Conservation (phyloP, 2,888 invertebrate species). For the Nemurella pictetii region DNA sequence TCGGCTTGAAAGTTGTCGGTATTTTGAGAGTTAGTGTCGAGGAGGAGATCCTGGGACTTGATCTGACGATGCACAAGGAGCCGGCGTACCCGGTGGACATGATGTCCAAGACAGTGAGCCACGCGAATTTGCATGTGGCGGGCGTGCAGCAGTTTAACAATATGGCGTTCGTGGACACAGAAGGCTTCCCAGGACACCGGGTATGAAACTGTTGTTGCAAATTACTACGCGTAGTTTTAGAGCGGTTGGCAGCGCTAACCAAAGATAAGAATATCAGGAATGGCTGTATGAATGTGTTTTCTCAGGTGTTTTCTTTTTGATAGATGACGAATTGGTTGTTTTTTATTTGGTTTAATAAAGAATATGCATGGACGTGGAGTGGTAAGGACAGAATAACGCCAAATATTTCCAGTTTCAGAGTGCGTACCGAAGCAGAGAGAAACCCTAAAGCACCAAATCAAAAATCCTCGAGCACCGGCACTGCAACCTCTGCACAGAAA, state of each 20-base stretch:
- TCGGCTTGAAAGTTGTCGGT: constrained; percentile 48
- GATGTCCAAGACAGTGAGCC: not conserved
- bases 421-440: not conserved
- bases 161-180: constrained; percentile 13
- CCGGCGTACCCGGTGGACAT: constrained; percentile 53
- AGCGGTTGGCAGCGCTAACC: too few species aligned
- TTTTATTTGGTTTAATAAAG: too few species aligned
- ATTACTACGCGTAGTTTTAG: not conserved
- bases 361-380: too few species aligned
- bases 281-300: too few species aligned
- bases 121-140: not conserved
- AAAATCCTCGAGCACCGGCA: not conserved
- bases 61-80: constrained; percentile 54
- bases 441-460: not conserved
- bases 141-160: constrained; percentile 5
- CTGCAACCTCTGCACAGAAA: not conserved
- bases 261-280: too few species aligned
- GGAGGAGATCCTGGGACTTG: constrained; percentile 51
- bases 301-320: too few species aligned
- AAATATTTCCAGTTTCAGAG: not conserved
- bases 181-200: not conserved
- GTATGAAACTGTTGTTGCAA: not conserved
- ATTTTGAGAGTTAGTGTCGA: constrained; percentile 46
- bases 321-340: too few species aligned
- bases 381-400: not conserved